Evolutionary conservation across 2,797 vertebrate species (phyloP).

Genomic region (Spatula versicolor): DNA sequence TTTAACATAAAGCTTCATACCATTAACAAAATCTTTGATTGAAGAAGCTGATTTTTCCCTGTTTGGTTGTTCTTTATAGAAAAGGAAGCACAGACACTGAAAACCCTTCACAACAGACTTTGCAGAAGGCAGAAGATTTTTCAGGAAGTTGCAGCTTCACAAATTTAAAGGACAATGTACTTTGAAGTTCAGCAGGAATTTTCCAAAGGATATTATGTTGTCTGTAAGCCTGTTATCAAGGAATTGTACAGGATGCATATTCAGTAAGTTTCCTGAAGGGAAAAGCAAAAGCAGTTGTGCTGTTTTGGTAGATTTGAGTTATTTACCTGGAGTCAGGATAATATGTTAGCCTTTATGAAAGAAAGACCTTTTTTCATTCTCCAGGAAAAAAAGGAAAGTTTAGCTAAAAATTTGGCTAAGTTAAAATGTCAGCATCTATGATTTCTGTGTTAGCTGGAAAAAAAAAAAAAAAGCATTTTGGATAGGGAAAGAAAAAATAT

Average conservation of each 20-base stretch:
- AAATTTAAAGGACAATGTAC: background rate
- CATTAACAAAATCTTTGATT: background rate
- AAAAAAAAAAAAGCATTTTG: background rate
- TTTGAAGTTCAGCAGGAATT: background rate
- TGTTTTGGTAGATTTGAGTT: background rate
- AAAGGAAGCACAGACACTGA: background rate
- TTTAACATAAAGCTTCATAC: background rate
- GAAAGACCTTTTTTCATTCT: background rate
- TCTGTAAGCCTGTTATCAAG: background rate
- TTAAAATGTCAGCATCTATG: background rate
- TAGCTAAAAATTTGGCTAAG: background rate
- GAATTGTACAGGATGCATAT: slow-evolving; percentile 21
- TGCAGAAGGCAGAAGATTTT: background rate
- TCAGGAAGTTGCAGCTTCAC: background rate
- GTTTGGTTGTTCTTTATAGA: background rate
- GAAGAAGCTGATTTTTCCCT: background rate
- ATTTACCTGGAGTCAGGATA: background rate
- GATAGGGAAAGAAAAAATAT: background rate
- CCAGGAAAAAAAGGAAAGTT: background rate
- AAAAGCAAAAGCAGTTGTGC: background rate
- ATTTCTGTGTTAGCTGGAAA: background rate
- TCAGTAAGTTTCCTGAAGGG: slow-evolving; percentile 26
- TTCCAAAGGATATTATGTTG: slow-evolving; percentile 31
- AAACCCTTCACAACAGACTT: background rate
- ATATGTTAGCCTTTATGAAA: background rate